Evolutionary conservation across 1,140 invertebrate species (phyloP), one percentile per base, ranked within the genome.

Genomic region (Drosophila serrata): DNA sequence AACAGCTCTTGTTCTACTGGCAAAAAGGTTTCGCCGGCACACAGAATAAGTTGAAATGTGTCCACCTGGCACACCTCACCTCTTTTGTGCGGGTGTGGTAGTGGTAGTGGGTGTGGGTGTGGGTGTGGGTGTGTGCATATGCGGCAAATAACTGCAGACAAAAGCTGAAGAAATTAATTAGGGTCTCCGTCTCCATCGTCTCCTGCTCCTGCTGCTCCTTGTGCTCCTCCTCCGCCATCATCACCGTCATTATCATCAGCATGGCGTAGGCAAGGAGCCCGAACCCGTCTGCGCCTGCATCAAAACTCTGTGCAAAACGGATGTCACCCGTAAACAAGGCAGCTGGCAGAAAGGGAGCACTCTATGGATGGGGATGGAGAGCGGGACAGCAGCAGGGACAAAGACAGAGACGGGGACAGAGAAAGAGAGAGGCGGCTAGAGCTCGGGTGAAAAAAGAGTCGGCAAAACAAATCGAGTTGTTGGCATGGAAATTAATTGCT

Each of bases 401-500:
- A 33, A 24, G 17, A 15, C 15, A 63, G 63, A 57, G 46, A 45
- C 42, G 51, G 24, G 24, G 24, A 45, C 42, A 57, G n/a, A n/a
- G n/a, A n/a, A n/a, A n/a, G n/a, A n/a, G n/a, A n/a, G n/a, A n/a
- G n/a, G n/a, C n/a, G n/a, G 45, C 69, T 51, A 51, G 45, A 51
- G 45, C 13, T 15, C n/a, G 1, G 22, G 46, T 49, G 13, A 22
- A 55, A 53, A 51, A 55, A 29, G 48, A 60, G 13, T 49, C 65
- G 55, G 49, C 22, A 63, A 63, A 69, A 78, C 63, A 82, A 87
- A 86, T 79, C 70, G 78, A 86, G 65, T 73, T 68, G 64, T 87
- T 79, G 68, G 45, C 82, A 87, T 87, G 69, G 70, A 86, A 86
- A 87, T 81, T 86, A 86, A 86, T 86, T 81, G 82, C 64, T 69